Conservation (phyloP, 2,113 vertebrate species). For the Chlorodrepanis virens region DNA sequence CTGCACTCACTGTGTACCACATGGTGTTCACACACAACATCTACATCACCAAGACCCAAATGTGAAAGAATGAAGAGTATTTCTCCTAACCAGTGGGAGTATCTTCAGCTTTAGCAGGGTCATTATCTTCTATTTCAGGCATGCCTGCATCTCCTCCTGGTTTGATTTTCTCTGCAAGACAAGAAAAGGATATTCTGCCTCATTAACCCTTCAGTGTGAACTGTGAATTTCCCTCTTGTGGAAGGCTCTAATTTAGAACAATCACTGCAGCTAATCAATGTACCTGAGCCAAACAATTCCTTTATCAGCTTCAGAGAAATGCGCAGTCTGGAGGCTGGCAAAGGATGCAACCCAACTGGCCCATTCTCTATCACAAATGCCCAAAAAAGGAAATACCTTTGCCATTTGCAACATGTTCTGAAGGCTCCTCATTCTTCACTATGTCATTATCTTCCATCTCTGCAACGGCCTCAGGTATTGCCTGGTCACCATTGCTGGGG, state of each 20-base stretch:
- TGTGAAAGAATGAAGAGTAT: background rate
- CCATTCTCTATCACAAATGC: background rate
- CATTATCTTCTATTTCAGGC: conserved; percentile 97
- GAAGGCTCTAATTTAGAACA: background rate
- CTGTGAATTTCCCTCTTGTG: background rate
- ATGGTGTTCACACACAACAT: background rate
- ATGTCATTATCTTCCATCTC: conserved; percentile 22
- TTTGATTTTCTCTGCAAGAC: conserved; percentile 82
- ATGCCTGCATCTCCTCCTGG: conserved; percentile 92
- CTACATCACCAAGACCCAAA: background rate
- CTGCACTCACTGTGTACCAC: background rate
- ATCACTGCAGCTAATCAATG: background rate
- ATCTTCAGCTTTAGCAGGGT: conserved; percentile 86
- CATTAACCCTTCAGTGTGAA: background rate
- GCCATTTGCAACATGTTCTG: conserved; percentile 55
- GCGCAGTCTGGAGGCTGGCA: background rate
- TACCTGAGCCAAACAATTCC: background rate
- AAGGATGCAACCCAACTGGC: background rate
- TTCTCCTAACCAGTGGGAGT: conserved; percentile 82
- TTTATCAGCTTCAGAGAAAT: background rate
- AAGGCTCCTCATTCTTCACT: conserved; percentile 68
- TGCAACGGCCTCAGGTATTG: conserved; percentile 12
- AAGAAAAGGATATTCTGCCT: conserved; percentile 8
- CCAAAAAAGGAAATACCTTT: conserved; percentile 68
- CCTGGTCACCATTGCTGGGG: conserved; percentile 8